These are phyloP conservation scores for Parazoanthus swiftii DNA, from an alignment of 92 coral and sea anemone genomes.

Conservation along the genomic window DNA sequence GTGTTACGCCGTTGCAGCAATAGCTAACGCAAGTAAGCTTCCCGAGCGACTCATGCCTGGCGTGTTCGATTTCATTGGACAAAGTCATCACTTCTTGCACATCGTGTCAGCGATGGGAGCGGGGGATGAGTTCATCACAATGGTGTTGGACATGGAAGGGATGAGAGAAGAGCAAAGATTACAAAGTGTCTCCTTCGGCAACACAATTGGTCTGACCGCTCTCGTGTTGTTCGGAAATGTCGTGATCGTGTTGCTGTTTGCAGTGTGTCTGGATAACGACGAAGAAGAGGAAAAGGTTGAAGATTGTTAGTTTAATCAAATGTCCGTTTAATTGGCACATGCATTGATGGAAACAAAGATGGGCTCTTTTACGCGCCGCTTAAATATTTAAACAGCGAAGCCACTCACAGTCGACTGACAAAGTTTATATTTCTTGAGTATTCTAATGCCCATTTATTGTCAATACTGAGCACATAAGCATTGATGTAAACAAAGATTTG, in stretches of 20 bases:
- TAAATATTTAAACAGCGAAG: no score
- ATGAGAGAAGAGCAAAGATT: constrained; percentile 56
- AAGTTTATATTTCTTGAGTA: no score
- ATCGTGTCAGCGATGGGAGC: constrained; percentile 86
- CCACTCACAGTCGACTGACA: no score
- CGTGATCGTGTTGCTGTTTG: constrained; percentile 80
- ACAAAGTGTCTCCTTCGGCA: constrained; percentile 53
- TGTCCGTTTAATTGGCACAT: no score
- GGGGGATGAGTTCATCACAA: constrained; percentile 75
- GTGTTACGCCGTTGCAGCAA: constrained; percentile 81
- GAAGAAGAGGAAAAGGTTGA: constrained; percentile 52
- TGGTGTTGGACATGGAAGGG: constrained; percentile 76
- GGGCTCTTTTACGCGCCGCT: no score
- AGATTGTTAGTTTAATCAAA: constrained; percentile 6
- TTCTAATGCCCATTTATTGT: no score
- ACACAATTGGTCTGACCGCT: constrained; percentile 72
- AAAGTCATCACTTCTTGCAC: constrained; percentile 96
- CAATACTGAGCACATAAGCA: no score
- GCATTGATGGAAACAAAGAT: no score
- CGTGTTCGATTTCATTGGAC: constrained; percentile 82
- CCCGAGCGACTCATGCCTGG: constrained; percentile 93
- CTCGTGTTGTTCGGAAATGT: constrained; percentile 67
- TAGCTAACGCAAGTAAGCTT: constrained; percentile 77
- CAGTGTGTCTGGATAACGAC: constrained; percentile 58
- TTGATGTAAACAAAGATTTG: no score